phyloP scores from a whole-genome alignment of 2,888 invertebrate species.

The Aphrophora alni region DNA sequence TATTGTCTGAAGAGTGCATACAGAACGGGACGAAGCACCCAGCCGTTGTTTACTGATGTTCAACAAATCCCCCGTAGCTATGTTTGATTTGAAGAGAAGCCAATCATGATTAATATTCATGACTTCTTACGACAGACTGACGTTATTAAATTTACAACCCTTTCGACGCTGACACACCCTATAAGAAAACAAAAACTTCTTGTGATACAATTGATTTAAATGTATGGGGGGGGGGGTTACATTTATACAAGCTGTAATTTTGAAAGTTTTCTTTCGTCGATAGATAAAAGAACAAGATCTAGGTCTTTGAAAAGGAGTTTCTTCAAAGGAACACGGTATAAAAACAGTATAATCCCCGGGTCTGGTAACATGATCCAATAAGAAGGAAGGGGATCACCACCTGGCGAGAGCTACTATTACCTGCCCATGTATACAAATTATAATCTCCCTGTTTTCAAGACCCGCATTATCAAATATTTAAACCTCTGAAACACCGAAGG shows the following conservation, averaged over 20 bases:
- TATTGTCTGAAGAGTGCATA: background rate
- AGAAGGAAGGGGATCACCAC: background rate
- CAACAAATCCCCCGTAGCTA: background rate
- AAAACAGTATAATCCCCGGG: background rate
- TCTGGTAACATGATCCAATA: background rate
- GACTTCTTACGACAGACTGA: background rate
- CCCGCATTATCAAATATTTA: conserved; percentile 2
- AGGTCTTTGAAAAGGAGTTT: background rate
- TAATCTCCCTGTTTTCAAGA: background rate
- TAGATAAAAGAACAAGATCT: background rate
- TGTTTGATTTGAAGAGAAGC: background rate
- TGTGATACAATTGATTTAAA: background rate
- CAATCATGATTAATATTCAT: conserved; percentile 6
- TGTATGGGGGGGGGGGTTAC: too few species aligned
- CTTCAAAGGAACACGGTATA: background rate
- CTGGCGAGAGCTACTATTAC: background rate
- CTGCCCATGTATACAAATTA: background rate
- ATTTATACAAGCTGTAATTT: background rate
- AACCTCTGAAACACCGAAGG: background rate
- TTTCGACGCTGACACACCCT: background rate
- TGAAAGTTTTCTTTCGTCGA: background rate
- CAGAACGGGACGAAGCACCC: background rate
- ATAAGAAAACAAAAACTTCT: background rate
- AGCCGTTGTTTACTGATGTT: background rate
- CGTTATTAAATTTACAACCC: conserved; percentile 9